Conservation (phyloP, 1,140 invertebrate genomes). For the Penaeus vannamei region DNA sequence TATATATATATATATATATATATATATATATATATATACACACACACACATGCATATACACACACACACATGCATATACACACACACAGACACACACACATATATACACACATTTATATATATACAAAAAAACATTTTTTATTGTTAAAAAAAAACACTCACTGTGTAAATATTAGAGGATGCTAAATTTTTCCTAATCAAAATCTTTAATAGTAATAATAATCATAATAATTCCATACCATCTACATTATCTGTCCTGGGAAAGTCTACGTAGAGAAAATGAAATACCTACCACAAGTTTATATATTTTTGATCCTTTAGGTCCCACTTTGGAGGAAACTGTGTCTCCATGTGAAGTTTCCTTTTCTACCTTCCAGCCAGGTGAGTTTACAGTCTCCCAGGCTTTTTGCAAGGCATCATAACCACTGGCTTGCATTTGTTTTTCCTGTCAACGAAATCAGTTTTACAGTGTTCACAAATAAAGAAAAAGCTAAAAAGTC, state of each 20-base stretch:
- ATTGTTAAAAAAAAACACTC: too few species aligned
- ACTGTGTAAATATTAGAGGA: too few species aligned
- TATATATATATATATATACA: conserved; percentile 10
- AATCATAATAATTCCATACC: too few species aligned
- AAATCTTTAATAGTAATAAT: too few species aligned
- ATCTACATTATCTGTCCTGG: background rate
- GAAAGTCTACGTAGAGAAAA: background rate
- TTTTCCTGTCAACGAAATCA: conserved; percentile 20
- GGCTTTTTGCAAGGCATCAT: conserved; percentile 54
- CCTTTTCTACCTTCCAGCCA: conserved; percentile 62
- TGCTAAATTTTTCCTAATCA: too few species aligned
- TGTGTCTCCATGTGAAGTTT: conserved; percentile 55
- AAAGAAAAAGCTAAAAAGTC: too few species aligned
- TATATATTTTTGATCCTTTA: conserved; percentile 61
- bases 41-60: too few species aligned
- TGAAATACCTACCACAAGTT: conserved; percentile 40
- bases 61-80: too few species aligned
- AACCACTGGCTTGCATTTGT: conserved; percentile 45
- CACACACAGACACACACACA: too few species aligned
- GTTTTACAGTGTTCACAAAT: background rate
- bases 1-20: conserved; percentile 46
- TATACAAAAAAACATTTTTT: too few species aligned
- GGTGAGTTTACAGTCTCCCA: conserved; percentile 46
- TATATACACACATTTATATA: too few species aligned
- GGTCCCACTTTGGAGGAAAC: conserved; percentile 51